Conservation (phyloP, 2,113 vertebrate species). For the Melospiza melodia region DNA sequence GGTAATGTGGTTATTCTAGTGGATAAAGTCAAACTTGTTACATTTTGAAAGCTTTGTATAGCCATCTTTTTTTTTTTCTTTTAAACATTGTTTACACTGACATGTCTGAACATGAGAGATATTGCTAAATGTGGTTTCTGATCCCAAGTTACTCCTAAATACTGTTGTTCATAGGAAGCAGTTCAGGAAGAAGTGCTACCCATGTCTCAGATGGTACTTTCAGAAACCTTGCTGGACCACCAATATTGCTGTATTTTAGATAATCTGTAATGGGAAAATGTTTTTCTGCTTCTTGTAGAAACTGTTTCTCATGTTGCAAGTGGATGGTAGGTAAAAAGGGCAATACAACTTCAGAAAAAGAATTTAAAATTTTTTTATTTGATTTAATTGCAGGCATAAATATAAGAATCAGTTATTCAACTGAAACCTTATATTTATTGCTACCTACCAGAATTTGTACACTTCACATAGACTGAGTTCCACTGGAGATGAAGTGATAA, state of each 20-base stretch:
- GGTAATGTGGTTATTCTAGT: not conserved
- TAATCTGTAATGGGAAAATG: not conserved
- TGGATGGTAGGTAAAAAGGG: not conserved
- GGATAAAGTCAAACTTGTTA: not conserved
- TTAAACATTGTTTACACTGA: not conserved
- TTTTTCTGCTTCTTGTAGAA: not conserved
- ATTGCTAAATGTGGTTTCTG: not conserved
- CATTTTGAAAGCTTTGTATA: not conserved
- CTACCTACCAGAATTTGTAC: conserved; percentile 36
- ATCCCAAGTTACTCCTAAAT: not conserved
- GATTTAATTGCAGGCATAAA: conserved; percentile 16
- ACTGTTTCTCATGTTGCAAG: not conserved
- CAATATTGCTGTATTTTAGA: not conserved
- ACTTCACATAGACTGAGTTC: conserved; percentile 32
- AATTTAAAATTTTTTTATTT: not conserved
- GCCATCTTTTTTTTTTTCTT: not conserved
- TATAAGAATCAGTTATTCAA: not conserved
- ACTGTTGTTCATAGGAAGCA: not conserved
- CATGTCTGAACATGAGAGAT: not conserved
- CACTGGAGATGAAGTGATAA: conserved; percentile 57
- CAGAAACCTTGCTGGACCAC: not conserved
- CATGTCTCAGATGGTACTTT: not conserved
- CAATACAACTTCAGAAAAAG: not conserved
- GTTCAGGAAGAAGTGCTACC: not conserved
- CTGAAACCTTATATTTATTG: conserved; percentile 31